Evolutionary conservation across 1,140 invertebrate species (phyloP).

Genomic region (Panulirus ornatus): DNA sequence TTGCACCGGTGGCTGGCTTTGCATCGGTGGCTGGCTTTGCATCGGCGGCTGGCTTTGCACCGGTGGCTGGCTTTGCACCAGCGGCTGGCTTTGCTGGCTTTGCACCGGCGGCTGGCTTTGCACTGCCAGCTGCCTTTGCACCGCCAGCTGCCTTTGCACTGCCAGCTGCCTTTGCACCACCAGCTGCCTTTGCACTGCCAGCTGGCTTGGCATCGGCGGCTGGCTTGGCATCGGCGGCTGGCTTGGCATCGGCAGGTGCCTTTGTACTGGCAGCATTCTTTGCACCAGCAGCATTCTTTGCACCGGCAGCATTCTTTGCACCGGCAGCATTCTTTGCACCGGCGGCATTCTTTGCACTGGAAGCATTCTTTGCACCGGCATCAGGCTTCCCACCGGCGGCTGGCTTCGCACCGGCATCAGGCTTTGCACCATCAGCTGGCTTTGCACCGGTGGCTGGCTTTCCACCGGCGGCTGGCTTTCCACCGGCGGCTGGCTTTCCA

Average conservation of each 20-base stretch:
- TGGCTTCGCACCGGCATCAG: not conserved
- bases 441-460: no score
- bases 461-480: not conserved
- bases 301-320: conserved; percentile 3
- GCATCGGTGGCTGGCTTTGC: no score
- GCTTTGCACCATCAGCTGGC: not conserved
- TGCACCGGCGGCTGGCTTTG: conserved; percentile 2
- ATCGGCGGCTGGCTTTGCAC: no score
- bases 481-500: not conserved
- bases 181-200: conserved; percentile 18
- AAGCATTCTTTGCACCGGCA: not conserved
- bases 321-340: conserved; percentile 22
- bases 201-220: conserved; percentile 30
- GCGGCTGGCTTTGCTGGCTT: conserved; percentile 1
- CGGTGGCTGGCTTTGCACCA: not conserved
- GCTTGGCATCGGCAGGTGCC: conserved; percentile 3
- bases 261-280: not conserved
- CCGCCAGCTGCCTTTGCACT: no score
- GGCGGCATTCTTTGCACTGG: conserved; percentile 3
- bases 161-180: conserved; percentile 6
- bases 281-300: not conserved
- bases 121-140: no score
- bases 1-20: no score
- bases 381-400: not conserved
- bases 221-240: no score